Evolutionary conservation across 2,888 invertebrate species (phyloP).

Genomic region (Nineta flava): DNA sequence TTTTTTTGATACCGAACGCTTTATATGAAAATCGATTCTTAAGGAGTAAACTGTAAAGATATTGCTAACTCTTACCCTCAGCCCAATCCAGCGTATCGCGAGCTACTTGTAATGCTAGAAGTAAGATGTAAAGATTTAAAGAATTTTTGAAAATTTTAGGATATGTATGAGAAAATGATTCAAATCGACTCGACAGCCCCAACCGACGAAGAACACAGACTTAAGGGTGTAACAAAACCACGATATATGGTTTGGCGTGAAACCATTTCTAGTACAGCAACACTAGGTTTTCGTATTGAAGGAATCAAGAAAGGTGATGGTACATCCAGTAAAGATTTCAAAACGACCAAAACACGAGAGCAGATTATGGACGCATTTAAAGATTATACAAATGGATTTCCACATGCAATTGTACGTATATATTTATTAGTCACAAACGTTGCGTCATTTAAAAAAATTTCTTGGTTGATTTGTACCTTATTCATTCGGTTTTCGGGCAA

Average conservation of each 20-base stretch:
- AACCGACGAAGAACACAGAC: slow-evolving; percentile 72
- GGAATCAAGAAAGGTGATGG: slow-evolving; percentile 83
- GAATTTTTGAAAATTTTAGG: slow-evolving; percentile 35
- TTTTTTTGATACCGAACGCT: no score
- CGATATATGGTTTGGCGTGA: slow-evolving; percentile 94
- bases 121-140: no score
- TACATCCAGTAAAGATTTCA: slow-evolving; percentile 86
- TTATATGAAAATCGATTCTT: no score
- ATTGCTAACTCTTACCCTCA: no score
- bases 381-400: slow-evolving; percentile 66
- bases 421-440: slow-evolving; percentile 2
- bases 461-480: slow-evolving; percentile 36
- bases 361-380: slow-evolving; percentile 66
- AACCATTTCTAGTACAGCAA: slow-evolving; percentile 92
- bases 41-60: no score
- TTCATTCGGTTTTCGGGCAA: no score
- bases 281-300: slow-evolving; percentile 91
- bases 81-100: no score
- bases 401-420: slow-evolving; percentile 57
- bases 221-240: slow-evolving; percentile 87
- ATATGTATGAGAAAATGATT: slow-evolving; percentile 97
- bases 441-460: neutral
- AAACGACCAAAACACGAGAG: slow-evolving; percentile 75
- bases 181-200: slow-evolving; percentile 83
- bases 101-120: no score